A percentile compares a stretch with the other conserved stretches of the same genome.
These are phyloP conservation scores for Catharus ustulatus DNA, from an alignment of 2,797 vertebrate genomes.

Conservation along the genomic window DNA sequence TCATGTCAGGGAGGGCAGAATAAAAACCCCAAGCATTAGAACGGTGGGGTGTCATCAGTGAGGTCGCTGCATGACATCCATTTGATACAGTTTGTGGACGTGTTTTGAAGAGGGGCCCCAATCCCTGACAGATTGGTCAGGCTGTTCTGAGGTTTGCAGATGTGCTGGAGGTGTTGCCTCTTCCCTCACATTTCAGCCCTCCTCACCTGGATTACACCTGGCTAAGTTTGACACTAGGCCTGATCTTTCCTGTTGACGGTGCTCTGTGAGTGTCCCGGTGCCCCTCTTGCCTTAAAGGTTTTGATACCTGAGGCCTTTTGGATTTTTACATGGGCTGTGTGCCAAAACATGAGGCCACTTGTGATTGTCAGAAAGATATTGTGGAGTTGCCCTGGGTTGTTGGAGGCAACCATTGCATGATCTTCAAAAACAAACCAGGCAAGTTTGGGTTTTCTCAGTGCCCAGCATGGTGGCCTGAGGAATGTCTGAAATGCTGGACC, in stretches of 20 bases:
- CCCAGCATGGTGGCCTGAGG: accelerated
- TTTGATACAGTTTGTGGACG: neutral
- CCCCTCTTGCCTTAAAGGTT: neutral
- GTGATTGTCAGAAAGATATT: neutral
- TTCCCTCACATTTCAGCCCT: neutral
- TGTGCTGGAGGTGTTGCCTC: neutral
- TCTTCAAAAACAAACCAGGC: neutral
- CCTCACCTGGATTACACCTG: neutral
- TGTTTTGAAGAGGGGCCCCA: neutral
- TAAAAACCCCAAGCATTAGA: neutral
- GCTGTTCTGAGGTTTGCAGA: neutral
- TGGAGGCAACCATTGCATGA: accelerated
- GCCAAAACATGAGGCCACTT: neutral
- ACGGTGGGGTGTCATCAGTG: accelerated
- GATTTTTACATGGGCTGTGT: neutral
- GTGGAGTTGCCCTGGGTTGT: accelerated
- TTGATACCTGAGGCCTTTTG: neutral
- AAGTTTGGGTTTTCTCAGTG: neutral
- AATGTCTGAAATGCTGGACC: neutral
- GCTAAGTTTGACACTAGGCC: neutral
- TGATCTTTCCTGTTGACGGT: too few species aligned
- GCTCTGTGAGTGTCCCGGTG: neutral
- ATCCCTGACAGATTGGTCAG: too few species aligned
- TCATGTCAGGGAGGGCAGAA: neutral
- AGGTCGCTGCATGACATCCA: accelerated